phyloP scores from a whole-genome alignment of 2,888 invertebrate genomes.

The Lottia gigantea region DNA sequence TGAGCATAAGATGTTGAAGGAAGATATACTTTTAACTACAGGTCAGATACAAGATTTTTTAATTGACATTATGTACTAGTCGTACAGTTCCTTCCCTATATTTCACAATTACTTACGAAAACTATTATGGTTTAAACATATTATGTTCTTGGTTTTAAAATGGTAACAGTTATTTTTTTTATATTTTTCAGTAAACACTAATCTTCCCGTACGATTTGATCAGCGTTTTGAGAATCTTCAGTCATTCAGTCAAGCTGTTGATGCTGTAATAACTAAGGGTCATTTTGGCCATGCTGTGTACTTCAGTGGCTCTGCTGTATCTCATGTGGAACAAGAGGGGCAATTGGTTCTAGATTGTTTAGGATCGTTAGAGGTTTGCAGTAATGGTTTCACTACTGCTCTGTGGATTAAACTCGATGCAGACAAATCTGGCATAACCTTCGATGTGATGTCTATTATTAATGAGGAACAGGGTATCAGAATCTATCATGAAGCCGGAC shows the following conservation, averaged over 20 bases:
- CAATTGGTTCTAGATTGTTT: conserved; percentile 32
- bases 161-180: not conserved
- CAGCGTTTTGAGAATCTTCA: conserved; percentile 15
- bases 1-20: conserved; percentile 2
- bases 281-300: conserved; percentile 17
- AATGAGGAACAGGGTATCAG: conserved; percentile 16
- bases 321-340: conserved; percentile 14
- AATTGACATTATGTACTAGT: not conserved
- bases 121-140: not conserved
- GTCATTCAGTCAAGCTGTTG: not conserved
- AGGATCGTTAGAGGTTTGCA: conserved; percentile 25
- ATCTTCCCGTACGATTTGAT: not conserved
- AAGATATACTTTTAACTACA: not conserved
- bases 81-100: not conserved
- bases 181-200: conserved; percentile 5
- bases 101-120: too few species aligned
- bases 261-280: conserved; percentile 1
- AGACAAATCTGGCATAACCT: conserved; percentile 3
- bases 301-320: not conserved
- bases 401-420: conserved; percentile 27
- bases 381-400: conserved; percentile 28
- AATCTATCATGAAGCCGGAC: not conserved
- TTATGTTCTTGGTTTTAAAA: not conserved
- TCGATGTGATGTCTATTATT: conserved; percentile 13
- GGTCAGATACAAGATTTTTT: not conserved